phyloP scores from a whole-genome alignment of 2,797 vertebrate genomes.

The Peromyscus eremicus region DNA sequence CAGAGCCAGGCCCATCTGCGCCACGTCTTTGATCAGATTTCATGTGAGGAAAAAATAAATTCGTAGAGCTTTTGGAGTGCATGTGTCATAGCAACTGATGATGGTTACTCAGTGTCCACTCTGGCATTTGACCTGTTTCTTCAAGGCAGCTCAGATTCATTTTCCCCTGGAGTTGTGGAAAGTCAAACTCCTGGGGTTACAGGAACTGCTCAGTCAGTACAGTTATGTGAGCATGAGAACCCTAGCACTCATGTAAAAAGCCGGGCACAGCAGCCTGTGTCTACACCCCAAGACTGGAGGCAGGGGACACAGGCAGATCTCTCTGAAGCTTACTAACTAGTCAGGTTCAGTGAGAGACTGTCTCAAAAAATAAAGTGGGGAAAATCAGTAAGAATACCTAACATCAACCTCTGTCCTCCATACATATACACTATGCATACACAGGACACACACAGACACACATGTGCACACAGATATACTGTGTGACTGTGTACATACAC shows the following conservation, averaged over 20 bases:
- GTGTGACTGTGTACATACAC: not conserved
- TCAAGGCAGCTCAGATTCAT: not conserved
- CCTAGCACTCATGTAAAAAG: not conserved
- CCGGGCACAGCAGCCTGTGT: not conserved
- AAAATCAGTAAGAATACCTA: not conserved
- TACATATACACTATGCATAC: not conserved
- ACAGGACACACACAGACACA: not conserved
- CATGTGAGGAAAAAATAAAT: not conserved
- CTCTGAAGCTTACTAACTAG: not conserved
- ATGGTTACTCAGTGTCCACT: not conserved
- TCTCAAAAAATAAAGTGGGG: not conserved
- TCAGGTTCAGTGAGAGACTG: not conserved
- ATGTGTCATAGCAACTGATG: not conserved
- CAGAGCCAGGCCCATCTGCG: not conserved
- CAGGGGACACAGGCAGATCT: not conserved
- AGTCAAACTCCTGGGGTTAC: not conserved
- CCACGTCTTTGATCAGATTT: not conserved
- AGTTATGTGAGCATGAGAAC: not conserved
- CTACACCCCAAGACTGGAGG: not conserved
- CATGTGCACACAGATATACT: not conserved
- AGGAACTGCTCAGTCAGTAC: not conserved
- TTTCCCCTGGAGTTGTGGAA: not conserved
- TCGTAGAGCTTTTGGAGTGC: not conserved
- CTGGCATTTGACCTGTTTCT: not conserved
- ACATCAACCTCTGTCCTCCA: not conserved